Evolutionary conservation across 2,888 invertebrate species (phyloP), one percentile per base, ranked within the genome.

Genomic region (Crioceris asparagi): DNA sequence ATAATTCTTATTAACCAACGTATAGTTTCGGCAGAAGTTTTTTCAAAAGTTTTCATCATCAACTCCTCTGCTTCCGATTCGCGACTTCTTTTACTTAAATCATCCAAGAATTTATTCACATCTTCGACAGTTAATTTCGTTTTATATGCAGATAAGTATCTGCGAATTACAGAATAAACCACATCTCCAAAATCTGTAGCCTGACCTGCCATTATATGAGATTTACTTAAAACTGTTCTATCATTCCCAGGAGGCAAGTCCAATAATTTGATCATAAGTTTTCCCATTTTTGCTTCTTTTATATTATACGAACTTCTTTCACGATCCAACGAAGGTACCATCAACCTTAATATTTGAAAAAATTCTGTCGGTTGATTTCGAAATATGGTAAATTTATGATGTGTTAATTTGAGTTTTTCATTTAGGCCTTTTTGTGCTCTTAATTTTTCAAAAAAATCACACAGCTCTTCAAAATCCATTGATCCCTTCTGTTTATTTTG

Each of bases 1-100:
- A 96, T 74, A 35, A 94, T 79, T 36, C 92, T 69, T 4, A 92
- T 79, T 14, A 94, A 69, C 94, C 94, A 96, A 66, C 90, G 91
- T 46, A 86, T 75, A 59, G 94, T 87, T 10, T 73, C 57, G 1
- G 84, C 76, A 5, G 79, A 79, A 48, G 82, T 70, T 45, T 72
- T 72, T 44, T 74, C 72, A 18, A 86, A 65, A 31, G 90, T 69
- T 32, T 71, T 66, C 37, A 74, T 68, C 39, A 93, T 70, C 39
- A 75, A 71, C 17, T 75, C 72, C 52, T 79, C 76, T 26, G 70
- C 68, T 59, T 77, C 74, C 54, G 70, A 71, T 36, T 67, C 74
- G 36, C 72, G 70, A 60, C 82, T 74, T 44, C 74, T 75, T 12
- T 66, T 62, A 0, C 88, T 81, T 38, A 93, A 77, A 34, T 69